Evolutionary conservation across 2,113 vertebrate genomes (phyloP).

Genomic region (Burhinus oedicnemus): DNA sequence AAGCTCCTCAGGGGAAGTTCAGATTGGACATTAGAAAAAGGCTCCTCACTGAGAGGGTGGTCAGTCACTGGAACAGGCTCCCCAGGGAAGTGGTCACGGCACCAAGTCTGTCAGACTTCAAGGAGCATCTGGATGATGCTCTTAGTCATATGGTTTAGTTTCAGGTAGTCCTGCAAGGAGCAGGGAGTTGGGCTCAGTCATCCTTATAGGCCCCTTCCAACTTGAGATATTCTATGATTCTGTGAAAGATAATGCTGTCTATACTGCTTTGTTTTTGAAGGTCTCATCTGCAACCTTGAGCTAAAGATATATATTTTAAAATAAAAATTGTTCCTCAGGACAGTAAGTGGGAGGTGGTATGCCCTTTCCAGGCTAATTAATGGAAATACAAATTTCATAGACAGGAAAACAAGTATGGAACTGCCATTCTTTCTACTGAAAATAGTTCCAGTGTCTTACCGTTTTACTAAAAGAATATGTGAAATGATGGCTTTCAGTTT

Average conservation of each 20-base stretch:
- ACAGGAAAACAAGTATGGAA: not conserved
- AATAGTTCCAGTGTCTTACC: not conserved
- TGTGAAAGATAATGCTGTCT: not conserved
- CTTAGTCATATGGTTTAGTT: not conserved
- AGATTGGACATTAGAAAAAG: not conserved
- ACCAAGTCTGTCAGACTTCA: not conserved
- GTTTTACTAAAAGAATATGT: not conserved
- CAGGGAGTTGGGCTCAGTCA: not conserved
- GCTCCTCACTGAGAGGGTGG: not conserved
- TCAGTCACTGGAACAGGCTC: not conserved
- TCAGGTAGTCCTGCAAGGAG: not conserved
- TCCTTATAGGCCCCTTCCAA: not conserved
- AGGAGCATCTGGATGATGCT: fast-evolving
- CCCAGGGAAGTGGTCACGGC: not conserved
- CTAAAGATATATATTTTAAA: not conserved
- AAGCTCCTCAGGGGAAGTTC: not conserved
- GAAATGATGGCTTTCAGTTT: not conserved
- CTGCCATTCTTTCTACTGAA: not conserved
- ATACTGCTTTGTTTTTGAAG: not conserved
- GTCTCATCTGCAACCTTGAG: not conserved
- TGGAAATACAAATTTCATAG: not conserved
- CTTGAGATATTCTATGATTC: not conserved
- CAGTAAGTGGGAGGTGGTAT: not conserved
- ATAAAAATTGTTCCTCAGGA: not conserved
- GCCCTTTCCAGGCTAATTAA: not conserved